A percentile compares a stretch with the other conserved stretches of the same genome.
Evolutionary conservation across 2,797 vertebrate genomes (phyloP).

Genomic region (Helostoma temminkii): DNA sequence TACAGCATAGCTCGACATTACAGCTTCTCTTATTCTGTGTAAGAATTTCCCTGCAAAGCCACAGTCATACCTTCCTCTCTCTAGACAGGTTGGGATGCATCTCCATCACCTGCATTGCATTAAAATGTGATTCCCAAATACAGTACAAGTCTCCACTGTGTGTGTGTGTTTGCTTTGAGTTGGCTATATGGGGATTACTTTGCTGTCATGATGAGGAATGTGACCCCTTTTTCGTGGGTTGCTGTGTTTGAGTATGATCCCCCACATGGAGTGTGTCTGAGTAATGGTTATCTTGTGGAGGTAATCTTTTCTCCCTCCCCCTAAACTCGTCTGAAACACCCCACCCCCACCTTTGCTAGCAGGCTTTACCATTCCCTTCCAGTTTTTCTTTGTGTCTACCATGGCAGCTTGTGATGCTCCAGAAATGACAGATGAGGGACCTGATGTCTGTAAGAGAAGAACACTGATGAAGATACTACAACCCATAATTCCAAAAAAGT

Average conservation of each 20-base stretch:
- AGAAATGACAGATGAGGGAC: constrained; percentile 18
- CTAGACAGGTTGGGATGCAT: constrained; percentile 1
- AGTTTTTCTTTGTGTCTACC: constrained; percentile 72
- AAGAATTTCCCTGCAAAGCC: constrained; percentile 21
- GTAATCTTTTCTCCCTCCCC: constrained; percentile 65
- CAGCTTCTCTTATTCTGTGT: neutral
- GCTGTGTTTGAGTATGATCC: constrained; percentile 46
- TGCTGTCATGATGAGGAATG: constrained; percentile 63
- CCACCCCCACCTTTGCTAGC: constrained; percentile 57
- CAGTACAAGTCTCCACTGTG: constrained; percentile 13
- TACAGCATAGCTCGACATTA: constrained; percentile 12
- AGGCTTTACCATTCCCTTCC: constrained; percentile 45
- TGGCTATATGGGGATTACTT: constrained; percentile 60
- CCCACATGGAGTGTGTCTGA: constrained; percentile 56
- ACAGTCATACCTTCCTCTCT: constrained; percentile 15
- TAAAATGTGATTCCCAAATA: constrained; percentile 38
- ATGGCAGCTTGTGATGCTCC: constrained; percentile 38
- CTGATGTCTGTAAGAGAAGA: constrained; percentile 34
- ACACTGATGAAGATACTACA: neutral
- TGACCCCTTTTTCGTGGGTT: constrained; percentile 72
- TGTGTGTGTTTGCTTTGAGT: constrained; percentile 36
- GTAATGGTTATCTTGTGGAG: constrained; percentile 70
- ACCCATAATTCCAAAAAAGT: too few species aligned
- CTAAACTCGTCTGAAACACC: constrained; percentile 55
- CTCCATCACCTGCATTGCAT: constrained; percentile 29